Percentiles rank a stretch among this genome's conserved stretches.
phyloP scores from a whole-genome alignment of 2,113 vertebrate species.

The Phaetusa simplex region DNA sequence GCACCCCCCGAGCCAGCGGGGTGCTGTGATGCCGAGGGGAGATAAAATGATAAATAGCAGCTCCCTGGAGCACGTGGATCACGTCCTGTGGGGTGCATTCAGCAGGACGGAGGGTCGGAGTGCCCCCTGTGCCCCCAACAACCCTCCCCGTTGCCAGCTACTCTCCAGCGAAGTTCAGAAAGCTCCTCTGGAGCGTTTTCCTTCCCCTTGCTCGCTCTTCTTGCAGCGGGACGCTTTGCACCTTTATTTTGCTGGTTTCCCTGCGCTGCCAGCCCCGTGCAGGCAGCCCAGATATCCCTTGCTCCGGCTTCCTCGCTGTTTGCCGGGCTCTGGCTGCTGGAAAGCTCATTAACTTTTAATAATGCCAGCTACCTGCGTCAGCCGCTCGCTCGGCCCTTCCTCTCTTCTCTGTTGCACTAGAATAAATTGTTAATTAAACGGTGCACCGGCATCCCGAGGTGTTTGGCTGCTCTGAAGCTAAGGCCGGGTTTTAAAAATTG shows the following conservation, averaged over 20 bases:
- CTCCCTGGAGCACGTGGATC: neutral
- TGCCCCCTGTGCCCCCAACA: no score
- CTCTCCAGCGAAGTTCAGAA: neutral
- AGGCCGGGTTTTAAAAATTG: neutral
- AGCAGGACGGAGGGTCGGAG: neutral
- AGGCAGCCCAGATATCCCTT: neutral
- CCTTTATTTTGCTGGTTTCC: neutral
- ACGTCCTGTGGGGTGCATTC: neutral
- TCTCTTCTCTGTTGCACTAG: neutral
- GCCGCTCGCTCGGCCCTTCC: neutral
- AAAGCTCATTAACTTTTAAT: neutral
- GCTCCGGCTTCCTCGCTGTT: neutral
- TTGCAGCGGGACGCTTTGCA: neutral
- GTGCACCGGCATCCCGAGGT: neutral
- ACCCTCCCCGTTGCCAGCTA: neutral
- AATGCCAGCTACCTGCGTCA: neutral
- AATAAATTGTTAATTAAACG: neutral
- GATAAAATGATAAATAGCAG: fast-evolving
- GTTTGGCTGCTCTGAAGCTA: neutral
- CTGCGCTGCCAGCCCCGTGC: neutral
- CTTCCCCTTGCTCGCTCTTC: neutral
- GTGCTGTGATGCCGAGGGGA: neutral
- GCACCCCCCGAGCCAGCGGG: fast-evolving
- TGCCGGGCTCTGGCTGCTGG: neutral
- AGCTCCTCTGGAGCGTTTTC: neutral